These are phyloP conservation scores for Catostomus latipinnis DNA, from an alignment of 2,797 vertebrate genomes.

Conservation along the genomic window DNA sequence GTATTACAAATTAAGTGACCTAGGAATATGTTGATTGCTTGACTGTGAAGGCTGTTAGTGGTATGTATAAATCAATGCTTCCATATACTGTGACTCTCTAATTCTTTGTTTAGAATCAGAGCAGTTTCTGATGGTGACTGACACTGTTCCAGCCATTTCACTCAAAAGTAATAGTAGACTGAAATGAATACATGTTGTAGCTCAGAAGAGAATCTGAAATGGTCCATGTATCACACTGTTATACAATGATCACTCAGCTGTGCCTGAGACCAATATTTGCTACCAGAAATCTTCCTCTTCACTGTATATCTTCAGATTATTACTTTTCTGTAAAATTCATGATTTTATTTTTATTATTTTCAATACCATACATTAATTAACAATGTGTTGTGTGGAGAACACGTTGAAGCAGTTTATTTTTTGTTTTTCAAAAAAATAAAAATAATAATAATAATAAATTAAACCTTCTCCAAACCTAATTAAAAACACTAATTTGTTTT, in stretches of 20 bases:
- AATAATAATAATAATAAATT: not conserved
- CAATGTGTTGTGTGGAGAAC: constrained; percentile 9
- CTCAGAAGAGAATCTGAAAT: constrained; percentile 36
- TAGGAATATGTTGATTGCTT: constrained; percentile 9
- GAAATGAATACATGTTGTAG: not conserved
- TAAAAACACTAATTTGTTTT: not conserved
- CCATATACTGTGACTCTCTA: constrained; percentile 15
- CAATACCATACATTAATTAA: constrained; percentile 20
- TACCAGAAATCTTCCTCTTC: constrained; percentile 30
- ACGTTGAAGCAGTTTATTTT: constrained; percentile 39
- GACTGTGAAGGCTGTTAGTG: not conserved
- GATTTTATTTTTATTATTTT: constrained; percentile 6
- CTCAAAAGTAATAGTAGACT: constrained; percentile 35
- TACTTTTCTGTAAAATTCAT: constrained; percentile 21
- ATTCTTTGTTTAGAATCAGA: not conserved
- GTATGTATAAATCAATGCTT: not conserved
- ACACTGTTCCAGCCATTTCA: not conserved
- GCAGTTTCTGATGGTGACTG: constrained; percentile 8
- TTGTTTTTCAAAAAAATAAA: constrained; percentile 28
- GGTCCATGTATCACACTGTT: constrained; percentile 20
- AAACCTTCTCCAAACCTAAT: constrained; percentile 6
- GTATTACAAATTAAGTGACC: constrained; percentile 5
- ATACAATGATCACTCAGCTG: constrained; percentile 48
- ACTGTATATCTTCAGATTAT: constrained; percentile 26
- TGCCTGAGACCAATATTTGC: constrained; percentile 54